phyloP scores from a whole-genome alignment of 2,888 invertebrate species.

The Hanleya hanleyi region DNA sequence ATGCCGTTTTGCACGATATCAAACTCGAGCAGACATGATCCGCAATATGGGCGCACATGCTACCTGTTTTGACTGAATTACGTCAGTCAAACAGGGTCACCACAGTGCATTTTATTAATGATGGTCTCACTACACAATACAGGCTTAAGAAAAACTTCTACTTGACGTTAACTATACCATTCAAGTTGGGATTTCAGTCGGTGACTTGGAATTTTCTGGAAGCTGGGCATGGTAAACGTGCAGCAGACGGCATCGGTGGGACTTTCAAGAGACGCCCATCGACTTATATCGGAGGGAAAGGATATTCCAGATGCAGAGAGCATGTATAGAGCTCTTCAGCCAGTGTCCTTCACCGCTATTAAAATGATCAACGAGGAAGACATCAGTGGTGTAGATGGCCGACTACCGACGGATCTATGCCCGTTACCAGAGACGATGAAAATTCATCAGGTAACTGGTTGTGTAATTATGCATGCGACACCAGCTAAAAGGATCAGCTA shows the following conservation, averaged over 20 bases:
- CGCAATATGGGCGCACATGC: conserved; percentile 71
- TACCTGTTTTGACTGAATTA: conserved; percentile 48
- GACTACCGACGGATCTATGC: background rate
- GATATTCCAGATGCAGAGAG: conserved; percentile 19
- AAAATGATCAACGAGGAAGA: background rate
- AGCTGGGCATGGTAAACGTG: conserved; percentile 67
- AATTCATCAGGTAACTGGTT: no score
- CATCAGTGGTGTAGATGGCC: background rate
- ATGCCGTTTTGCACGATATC: conserved; percentile 58
- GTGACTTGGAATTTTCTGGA: conserved; percentile 66
- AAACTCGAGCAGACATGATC: conserved; percentile 56
- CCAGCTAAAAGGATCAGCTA: no score
- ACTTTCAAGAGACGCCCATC: conserved; percentile 55
- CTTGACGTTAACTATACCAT: conserved; percentile 25
- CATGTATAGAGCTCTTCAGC: background rate
- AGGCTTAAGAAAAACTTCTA: conserved; percentile 69
- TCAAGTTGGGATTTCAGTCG: conserved; percentile 44
- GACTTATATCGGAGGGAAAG: conserved; percentile 28
- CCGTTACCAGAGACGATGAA: no score
- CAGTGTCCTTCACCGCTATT: background rate
- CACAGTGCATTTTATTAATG: conserved; percentile 52
- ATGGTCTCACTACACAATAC: conserved; percentile 70
- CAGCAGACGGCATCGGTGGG: conserved; percentile 64
- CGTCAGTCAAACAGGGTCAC: background rate
- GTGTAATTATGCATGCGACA: no score